These are phyloP conservation scores for Colletes latitarsis DNA, from an alignment of 1,140 invertebrate species.

Conservation along the genomic window DNA sequence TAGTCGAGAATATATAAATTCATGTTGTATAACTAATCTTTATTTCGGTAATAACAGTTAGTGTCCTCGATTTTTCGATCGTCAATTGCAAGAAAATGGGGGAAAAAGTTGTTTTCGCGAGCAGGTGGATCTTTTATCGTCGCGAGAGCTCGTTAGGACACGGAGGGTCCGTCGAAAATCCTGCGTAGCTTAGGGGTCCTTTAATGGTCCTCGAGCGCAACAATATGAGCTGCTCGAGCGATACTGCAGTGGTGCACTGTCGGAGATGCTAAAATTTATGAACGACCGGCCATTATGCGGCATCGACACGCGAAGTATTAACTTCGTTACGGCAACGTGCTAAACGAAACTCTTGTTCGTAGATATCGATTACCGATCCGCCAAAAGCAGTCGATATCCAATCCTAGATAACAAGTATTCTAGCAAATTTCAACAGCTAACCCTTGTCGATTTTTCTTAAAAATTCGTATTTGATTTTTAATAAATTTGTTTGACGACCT, in stretches of 20 bases:
- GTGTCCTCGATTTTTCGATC: too few species aligned
- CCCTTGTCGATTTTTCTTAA: too few species aligned
- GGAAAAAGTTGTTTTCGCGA: neutral
- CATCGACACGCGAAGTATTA: conserved; percentile 53
- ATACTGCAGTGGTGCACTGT: conserved; percentile 47
- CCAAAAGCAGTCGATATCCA: too few species aligned
- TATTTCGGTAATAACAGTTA: too few species aligned
- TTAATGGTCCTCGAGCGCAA: conserved; percentile 16
- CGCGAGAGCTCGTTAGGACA: neutral
- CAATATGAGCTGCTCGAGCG: conserved; percentile 8
- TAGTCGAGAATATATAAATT: too few species aligned
- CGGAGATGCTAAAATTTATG: conserved; percentile 64
- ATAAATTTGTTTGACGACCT: too few species aligned
- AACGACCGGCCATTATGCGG: conserved; percentile 54
- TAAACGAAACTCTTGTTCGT: conserved; percentile 45
- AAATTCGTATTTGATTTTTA: too few species aligned
- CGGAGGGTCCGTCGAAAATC: neutral
- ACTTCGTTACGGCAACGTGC: conserved; percentile 53
- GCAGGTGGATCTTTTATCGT: neutral
- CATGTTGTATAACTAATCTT: too few species aligned
- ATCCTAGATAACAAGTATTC: too few species aligned
- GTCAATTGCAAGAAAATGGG: too few species aligned
- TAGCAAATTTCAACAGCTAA: too few species aligned
- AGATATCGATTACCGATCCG: conserved; percentile 8
- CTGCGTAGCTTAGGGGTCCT: neutral